A percentile compares a stretch with the other conserved stretches of the same genome.
Conservation (phyloP, 2,888 invertebrate species). For the Byasa hedistus region DNA sequence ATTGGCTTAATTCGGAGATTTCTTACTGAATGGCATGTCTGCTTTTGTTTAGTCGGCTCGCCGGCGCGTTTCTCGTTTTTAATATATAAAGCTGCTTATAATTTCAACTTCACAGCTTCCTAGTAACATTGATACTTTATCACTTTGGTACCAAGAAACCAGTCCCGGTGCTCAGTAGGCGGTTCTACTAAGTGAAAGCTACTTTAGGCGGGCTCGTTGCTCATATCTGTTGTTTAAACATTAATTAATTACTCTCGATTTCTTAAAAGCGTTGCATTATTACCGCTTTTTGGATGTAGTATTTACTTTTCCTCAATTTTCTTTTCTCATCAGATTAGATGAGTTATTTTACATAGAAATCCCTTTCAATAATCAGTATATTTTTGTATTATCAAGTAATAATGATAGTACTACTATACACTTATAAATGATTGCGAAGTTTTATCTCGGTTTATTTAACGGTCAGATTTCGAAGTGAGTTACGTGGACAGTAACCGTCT, state of each 20-base stretch:
- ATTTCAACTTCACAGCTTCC: slow-evolving; percentile 3
- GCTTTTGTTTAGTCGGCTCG: slow-evolving; percentile 20
- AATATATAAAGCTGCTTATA: neutral
- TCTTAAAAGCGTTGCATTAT: slow-evolving; percentile 32
- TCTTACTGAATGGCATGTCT: slow-evolving; percentile 17
- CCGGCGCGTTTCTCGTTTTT: neutral
- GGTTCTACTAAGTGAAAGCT: slow-evolving; percentile 62
- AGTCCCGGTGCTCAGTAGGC: slow-evolving; percentile 49
- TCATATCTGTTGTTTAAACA: slow-evolving; percentile 52
- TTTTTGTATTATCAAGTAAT: neutral
- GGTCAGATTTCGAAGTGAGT: slow-evolving; percentile 43
- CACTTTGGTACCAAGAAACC: slow-evolving; percentile 43
- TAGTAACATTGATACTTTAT: slow-evolving; percentile 37
- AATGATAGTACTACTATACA: neutral
- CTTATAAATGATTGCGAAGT: neutral
- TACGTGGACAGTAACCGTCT: slow-evolving; percentile 33
- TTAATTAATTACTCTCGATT: slow-evolving; percentile 47
- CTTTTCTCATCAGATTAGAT: neutral
- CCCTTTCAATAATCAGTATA: neutral
- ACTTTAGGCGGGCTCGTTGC: slow-evolving; percentile 43
- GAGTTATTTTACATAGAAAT: neutral
- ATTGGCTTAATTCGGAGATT: slow-evolving; percentile 42
- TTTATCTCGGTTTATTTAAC: slow-evolving; percentile 35
- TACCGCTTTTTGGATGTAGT: slow-evolving; percentile 2
- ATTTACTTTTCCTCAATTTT: neutral